A percentile compares a stretch with the other conserved stretches of the same genome.
These are phyloP conservation scores for Scaeva pyrastri DNA, from an alignment of 2,888 invertebrate species.

Conservation along the genomic window DNA sequence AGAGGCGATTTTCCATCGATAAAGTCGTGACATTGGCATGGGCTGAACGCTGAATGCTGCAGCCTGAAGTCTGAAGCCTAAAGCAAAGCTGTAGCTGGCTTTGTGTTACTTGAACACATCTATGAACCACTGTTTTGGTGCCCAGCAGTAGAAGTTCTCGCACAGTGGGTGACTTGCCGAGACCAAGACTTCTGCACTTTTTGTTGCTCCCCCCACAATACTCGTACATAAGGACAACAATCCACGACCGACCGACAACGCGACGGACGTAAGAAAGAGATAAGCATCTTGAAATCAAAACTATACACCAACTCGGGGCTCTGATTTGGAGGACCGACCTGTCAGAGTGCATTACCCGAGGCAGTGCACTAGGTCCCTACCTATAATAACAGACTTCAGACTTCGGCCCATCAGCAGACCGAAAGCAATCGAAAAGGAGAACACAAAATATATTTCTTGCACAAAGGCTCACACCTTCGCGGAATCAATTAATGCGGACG, in stretches of 20 bases:
- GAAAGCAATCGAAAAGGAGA: constrained; percentile 44
- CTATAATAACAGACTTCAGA: constrained; percentile 9
- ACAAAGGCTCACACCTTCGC: constrained; percentile 73
- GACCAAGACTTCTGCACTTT: constrained; percentile 65
- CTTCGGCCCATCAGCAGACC: background rate
- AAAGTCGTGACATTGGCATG: constrained; percentile 77
- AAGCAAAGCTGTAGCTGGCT: constrained; percentile 11
- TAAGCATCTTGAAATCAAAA: constrained; percentile 72
- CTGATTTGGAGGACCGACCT: constrained; percentile 63
- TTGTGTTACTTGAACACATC: constrained; percentile 70
- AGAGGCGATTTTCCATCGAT: constrained; percentile 77
- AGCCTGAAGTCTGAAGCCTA: background rate
- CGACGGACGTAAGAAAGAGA: constrained; percentile 51
- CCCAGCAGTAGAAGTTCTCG: constrained; percentile 71
- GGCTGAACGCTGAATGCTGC: constrained; percentile 22
- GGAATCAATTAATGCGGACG: constrained; percentile 71
- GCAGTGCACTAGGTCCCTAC: background rate
- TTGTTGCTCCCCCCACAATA: constrained; percentile 42
- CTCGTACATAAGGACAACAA: constrained; percentile 16
- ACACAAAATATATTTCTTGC: constrained; percentile 68
- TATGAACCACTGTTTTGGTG: constrained; percentile 74
- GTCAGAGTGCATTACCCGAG: constrained; percentile 64
- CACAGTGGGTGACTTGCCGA: constrained; percentile 69
- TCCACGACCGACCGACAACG: too few species aligned
- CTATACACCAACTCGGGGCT: constrained; percentile 15